Evolutionary conservation across 2,113 vertebrate genomes (phyloP).

Genomic region (Takifugu flavidus): DNA sequence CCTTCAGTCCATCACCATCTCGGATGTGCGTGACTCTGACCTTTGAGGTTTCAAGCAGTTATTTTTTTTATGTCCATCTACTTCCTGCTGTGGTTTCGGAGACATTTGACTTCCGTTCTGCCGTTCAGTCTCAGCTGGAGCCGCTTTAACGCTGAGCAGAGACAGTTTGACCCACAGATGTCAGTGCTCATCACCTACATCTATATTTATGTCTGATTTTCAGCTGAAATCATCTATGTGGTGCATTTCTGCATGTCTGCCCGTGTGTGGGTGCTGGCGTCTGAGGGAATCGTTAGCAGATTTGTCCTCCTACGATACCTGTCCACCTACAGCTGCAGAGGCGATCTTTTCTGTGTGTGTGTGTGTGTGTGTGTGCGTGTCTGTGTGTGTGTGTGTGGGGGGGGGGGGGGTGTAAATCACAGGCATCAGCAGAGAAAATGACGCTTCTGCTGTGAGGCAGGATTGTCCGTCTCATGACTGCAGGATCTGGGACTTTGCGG

Average conservation of each 20-base stretch:
- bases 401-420: background rate
- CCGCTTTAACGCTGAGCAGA: no score
- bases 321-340: slow-evolving; percentile 44
- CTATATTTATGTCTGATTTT: slow-evolving; percentile 1
- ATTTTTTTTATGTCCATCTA: no score
- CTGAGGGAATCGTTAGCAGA: background rate
- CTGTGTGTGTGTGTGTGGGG: slow-evolving; percentile 9
- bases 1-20: no score
- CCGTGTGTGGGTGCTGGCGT: background rate
- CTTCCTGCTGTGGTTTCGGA: no score
- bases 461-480: background rate
- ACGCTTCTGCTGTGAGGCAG: slow-evolving; percentile 31
- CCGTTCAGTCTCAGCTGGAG: no score
- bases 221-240: slow-evolving; percentile 16
- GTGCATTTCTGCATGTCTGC: slow-evolving; percentile 3
- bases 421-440: slow-evolving; percentile 37
- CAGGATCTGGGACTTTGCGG: no score
- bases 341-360: slow-evolving; percentile 7
- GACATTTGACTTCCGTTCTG: no score
- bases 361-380: slow-evolving; percentile 20
- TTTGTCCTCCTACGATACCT: slow-evolving; percentile 6
- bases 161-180: no score
- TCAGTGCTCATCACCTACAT: no score
- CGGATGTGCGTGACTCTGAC: background rate
- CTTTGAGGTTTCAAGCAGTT: background rate